Conservation (phyloP, 2,113 vertebrate genomes). For the Cyprinodon tularosa region DNA sequence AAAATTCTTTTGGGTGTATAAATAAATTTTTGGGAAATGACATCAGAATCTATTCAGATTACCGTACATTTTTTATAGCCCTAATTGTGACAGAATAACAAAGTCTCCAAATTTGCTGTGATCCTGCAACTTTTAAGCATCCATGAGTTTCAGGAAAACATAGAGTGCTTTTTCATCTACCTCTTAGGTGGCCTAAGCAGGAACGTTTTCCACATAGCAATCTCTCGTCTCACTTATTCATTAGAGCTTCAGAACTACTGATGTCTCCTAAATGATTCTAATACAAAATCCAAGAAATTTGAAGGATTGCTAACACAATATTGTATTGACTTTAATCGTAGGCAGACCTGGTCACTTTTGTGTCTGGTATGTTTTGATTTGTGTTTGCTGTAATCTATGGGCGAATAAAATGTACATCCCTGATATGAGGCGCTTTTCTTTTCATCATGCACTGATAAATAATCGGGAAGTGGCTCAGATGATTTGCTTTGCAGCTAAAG, state of each 20-base stretch:
- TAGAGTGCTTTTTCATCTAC: not conserved
- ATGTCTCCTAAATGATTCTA: not conserved
- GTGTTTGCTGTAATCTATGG: conserved; percentile 11
- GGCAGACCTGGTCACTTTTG: not conserved
- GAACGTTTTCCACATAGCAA: not conserved
- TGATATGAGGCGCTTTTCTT: conserved; percentile 38
- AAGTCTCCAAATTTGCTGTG: too few species aligned
- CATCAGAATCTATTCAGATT: too few species aligned
- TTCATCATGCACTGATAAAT: conserved; percentile 56
- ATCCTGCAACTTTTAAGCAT: too few species aligned
- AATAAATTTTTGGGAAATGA: too few species aligned
- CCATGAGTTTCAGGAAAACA: too few species aligned
- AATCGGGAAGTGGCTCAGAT: conserved; percentile 71
- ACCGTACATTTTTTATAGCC: too few species aligned
- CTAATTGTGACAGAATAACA: too few species aligned
- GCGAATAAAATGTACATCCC: conserved; percentile 16
- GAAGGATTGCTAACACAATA: not conserved
- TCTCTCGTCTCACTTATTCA: not conserved
- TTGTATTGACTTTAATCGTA: not conserved
- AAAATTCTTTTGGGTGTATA: too few species aligned
- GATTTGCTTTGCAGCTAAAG: conserved; percentile 24
- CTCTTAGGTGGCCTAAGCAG: not conserved
- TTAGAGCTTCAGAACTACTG: not conserved
- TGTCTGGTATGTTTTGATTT: not conserved
- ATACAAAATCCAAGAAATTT: not conserved